phyloP scores from a whole-genome alignment of 1,140 invertebrate genomes.

The Nasonia giraulti region DNA sequence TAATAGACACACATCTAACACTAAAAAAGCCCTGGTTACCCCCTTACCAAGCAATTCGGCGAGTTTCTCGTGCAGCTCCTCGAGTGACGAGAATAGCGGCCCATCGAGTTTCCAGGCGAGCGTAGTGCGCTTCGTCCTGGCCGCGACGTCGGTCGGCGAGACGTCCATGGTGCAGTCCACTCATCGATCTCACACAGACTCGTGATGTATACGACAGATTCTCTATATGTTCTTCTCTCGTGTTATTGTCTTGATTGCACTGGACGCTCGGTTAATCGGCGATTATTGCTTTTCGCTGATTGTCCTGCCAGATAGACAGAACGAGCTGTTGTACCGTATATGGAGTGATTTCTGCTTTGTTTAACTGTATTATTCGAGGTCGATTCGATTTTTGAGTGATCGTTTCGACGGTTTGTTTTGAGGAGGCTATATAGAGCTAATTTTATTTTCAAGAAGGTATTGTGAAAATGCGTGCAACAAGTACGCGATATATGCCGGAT shows the following conservation, averaged over 20 bases:
- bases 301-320: not conserved
- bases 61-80: constrained; percentile 70
- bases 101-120: constrained; percentile 52
- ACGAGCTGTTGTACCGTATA: not conserved
- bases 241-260: not conserved
- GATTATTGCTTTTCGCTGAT: not conserved
- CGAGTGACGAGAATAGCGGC: constrained; percentile 68
- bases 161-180: constrained; percentile 29
- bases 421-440: too few species aligned
- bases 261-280: not conserved
- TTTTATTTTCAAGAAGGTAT: too few species aligned
- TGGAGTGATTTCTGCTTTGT: not conserved
- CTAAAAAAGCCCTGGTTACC: not conserved
- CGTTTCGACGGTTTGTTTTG: too few species aligned
- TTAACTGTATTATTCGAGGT: not conserved
- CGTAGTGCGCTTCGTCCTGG: constrained; percentile 32
- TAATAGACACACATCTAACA: not conserved
- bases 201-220: not conserved
- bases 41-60: constrained; percentile 68
- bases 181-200: not conserved
- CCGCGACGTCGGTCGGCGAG: constrained; percentile 29
- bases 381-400: not conserved
- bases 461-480: too few species aligned
- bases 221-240: not conserved
- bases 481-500: too few species aligned